Evolutionary conservation across 2,797 vertebrate genomes (phyloP), one percentile per base, ranked within the genome.

Genomic region (Emydoidea blandingii): DNA sequence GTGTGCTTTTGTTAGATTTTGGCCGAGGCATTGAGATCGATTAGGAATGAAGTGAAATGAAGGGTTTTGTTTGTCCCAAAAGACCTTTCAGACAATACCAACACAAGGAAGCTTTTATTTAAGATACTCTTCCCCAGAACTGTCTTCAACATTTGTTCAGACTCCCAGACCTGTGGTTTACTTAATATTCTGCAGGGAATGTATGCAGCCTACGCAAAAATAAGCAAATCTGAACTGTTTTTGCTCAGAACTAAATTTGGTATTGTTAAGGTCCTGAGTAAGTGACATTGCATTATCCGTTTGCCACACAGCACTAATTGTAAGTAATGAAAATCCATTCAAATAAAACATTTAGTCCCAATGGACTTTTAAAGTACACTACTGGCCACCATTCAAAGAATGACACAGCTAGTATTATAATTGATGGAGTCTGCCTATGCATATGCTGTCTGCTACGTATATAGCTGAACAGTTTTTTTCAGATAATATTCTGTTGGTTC

Each of bases 391-490:
- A 27, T 57, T 86, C 91, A 94, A 88, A 94, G 59, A 87, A 76
- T 81, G 47, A 81, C 80, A 79, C 29, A 79, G 47, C 80, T 92
- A 74, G 59, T 87, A 65, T 80, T 84, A 89, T 93, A 88, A 88
- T 54, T 83, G 93, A 89, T 94, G 86, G 79, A 87, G 27, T 57
- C 97, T 96, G 78, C 87, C 93, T 91, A 23, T 78, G 87, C 65
- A 16, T 82, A 91, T 91, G 91, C 88, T 94, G 72, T 25, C 83
- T 94, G 83, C 80, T 91, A 52, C 19, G 5, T 74, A 82, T 54
- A 29, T 90, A 59, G 88, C 6, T 49, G 56, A 94, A 86, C 81
- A 95, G 91, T 95, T 92, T 96, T 95, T 91, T 96, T 94, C 85
- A 91, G 81, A 91, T 81, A 94, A 88, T 89, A 86, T 86, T 94